phyloP scores from a whole-genome alignment of 2,888 invertebrate species.

The Hedya salicella region DNA sequence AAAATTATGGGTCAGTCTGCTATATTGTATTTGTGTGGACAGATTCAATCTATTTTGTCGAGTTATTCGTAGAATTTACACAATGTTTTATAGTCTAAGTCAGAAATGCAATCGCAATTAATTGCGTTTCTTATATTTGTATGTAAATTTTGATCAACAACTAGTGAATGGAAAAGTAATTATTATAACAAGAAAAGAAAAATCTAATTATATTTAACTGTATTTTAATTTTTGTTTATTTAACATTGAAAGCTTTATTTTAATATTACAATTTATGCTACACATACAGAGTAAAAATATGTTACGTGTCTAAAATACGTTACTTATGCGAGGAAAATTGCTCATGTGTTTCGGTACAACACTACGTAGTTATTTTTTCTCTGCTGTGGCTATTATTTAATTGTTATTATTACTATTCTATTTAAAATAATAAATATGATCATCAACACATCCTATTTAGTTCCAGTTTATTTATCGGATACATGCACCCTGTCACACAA shows the following conservation, averaged over 20 bases:
- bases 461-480: conserved; percentile 66
- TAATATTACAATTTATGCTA: conserved; percentile 17
- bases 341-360: neutral
- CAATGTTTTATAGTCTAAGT: conserved; percentile 9
- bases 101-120: neutral
- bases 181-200: neutral
- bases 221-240: conserved; percentile 21
- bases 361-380: conserved; percentile 16
- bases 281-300: conserved; percentile 53
- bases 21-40: conserved; percentile 5
- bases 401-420: conserved; percentile 45
- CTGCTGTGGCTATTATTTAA: conserved; percentile 19
- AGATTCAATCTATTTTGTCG: conserved; percentile 1
- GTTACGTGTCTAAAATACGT: no score
- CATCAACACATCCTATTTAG: conserved; percentile 54
- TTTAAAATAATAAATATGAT: conserved; percentile 54
- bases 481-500: conserved; percentile 84
- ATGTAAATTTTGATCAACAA: conserved; percentile 5
- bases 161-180: conserved; percentile 16
- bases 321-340: neutral
- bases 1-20: neutral
- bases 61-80: conserved; percentile 11
- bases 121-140: neutral
- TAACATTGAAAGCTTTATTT: conserved; percentile 37
- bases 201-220: neutral